Base-by-base conservation (phyloP, 37 sponge, comb jelly and placozoan species). In the Beroe forskalii region DNA sequence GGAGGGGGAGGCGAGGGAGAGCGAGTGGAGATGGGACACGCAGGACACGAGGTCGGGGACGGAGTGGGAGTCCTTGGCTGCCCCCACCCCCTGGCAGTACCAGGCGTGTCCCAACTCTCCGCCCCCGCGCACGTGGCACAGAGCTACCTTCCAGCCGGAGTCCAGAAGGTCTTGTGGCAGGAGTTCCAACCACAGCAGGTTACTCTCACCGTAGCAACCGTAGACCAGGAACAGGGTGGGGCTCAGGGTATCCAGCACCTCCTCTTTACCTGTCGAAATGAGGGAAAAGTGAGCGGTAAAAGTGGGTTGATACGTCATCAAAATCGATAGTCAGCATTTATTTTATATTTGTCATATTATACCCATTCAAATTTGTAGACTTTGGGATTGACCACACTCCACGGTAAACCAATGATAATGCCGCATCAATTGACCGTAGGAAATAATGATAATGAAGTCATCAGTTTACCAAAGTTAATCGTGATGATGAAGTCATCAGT, bases 61-160 rank as follows among this genome's bases (percentile, higher is more conserved):
- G 19, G 40, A n/a, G 55, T 41, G 9, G 20, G n/a, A 2, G 17
- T 80, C 35, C 30, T 80, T 80, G 3, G n/a, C 1, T 23, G 48
- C 86, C 2, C 8, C 48, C 8, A 32, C 86, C 44, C 35, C 86
- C 55, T 80, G 86, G 20, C 28, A 37, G 27, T 80, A 80, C 86
- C 86, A 80, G 86, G 2, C 48, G n/a, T 48, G 24, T 1, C 86
- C 86, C 27, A 22, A 25, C 30, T 80, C 86, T 27, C 86, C 86
- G 6, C 86, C 86, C 20, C 86, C 55, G 2, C 86, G 12, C 55
- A 80, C 86, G 22, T 80, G 86, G 27, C 86, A 80, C 86, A 80
- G 86, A 9, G 35, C 86, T 12, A 80, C 55, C 40, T 80, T 80
- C 86, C 86, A 80, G 1, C 25, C 23, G 38, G 28, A 2, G 30